These are phyloP conservation scores for Limnephilus auricula DNA, from an alignment of 2,888 invertebrate genomes.

Conservation along the genomic window DNA sequence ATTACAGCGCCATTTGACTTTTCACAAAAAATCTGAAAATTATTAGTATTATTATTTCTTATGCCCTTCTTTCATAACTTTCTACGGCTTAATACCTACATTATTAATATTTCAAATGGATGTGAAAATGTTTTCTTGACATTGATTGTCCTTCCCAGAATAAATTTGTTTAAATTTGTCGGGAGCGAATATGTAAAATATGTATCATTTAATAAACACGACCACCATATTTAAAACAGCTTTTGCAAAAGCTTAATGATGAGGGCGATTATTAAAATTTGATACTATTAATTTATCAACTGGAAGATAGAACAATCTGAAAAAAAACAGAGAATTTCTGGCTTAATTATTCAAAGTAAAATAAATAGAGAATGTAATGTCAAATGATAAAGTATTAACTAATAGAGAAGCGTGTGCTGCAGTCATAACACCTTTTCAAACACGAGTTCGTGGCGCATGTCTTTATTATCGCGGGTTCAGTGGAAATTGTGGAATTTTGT, in stretches of 20 bases:
- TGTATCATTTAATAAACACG: no score
- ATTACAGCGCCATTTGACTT: no score
- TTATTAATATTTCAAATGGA: no score
- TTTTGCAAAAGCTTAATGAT: neutral
- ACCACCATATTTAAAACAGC: no score
- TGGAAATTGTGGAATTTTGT: constrained; percentile 35
- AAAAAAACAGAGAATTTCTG: neutral
- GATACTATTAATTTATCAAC: neutral
- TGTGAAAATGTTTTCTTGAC: no score
- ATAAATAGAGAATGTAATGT: neutral
- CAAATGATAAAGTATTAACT: constrained; percentile 32
- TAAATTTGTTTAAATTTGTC: neutral
- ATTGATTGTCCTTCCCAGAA: neutral
- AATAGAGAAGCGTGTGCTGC: constrained; percentile 23
- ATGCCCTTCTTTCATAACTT: no score
- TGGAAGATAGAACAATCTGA: neutral
- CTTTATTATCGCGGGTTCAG: constrained; percentile 22
- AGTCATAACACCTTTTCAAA: constrained; percentile 33
- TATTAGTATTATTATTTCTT: no score
- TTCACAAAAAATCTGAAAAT: no score
- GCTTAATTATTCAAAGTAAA: constrained; percentile 14
- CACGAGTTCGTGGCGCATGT: constrained; percentile 33
- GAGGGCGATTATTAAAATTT: neutral
- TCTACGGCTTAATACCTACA: no score
- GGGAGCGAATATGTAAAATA: neutral